Base-by-base conservation (phyloP, 2,888 invertebrate genomes). In the Drosophila atripex region DNA sequence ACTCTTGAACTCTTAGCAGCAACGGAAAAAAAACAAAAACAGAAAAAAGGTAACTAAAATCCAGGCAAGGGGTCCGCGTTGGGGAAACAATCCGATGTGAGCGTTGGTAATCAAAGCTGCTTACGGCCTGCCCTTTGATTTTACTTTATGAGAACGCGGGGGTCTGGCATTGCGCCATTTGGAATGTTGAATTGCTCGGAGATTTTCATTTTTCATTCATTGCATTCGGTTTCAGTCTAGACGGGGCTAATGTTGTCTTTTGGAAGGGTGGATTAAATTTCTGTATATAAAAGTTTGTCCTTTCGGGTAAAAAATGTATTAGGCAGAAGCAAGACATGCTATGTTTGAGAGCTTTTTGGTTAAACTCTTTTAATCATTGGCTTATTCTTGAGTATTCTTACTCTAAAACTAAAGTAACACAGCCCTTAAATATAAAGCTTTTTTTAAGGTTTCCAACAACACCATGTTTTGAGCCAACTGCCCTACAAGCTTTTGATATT, bases 71-170 rank as follows among this genome's bases (percentile, higher is more conserved):
- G 50, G 43, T 21, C 12, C 18, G 43, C 21, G 12, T 18, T 12
- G 21, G 43, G 23, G 35, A 52, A 18, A 14, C 46, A 61, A 50
- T 61, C 66, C 51, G 47, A 16, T 32, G 51, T 47, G 58, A 60
- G 71, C 65, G 71, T 60, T 66, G 71, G 73, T 69, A 78, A 85
- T 82, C 82, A 80, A 78, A 78, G 86, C 79, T 63, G 74, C 73
- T 73, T 64, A 60, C 47, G 59, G 43, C 21, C 72, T 74, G 79
- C 61, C 68, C 79, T 75, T 80, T 56, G 63, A 73, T 80, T 77
- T 63, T 63, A 39, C 47, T 69, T 63, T 50, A 43, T 45, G 65
- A 28, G 16, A 28, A 64, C 51, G 35, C 28, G 11, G 6, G 32
- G 30, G 32, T 1, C 11, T 21, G 12, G 23, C 32, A n/a, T 8